Conservation (phyloP, 1,140 invertebrate species). For the Pteromalus puparum region DNA sequence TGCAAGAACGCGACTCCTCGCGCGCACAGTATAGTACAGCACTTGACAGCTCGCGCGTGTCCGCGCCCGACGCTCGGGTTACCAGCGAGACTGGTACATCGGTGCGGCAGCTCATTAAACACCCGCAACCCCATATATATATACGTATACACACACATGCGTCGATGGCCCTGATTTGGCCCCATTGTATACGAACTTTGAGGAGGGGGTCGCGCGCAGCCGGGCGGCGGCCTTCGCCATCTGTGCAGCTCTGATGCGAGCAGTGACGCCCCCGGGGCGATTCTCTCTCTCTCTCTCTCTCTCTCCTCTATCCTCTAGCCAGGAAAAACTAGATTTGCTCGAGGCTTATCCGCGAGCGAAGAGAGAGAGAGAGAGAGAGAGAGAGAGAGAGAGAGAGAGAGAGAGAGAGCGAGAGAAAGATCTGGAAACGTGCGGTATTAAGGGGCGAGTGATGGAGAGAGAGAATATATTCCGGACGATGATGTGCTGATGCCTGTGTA, state of each 20-base stretch:
- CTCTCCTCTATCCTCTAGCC: neutral
- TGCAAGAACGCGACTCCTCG: neutral
- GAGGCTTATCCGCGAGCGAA: constrained; percentile 50
- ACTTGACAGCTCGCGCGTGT: constrained; percentile 1
- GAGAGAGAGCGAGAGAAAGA: constrained; percentile 23
- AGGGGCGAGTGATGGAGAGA: neutral
- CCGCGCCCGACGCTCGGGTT: neutral
- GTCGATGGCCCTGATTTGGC: constrained; percentile 67
- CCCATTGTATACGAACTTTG: constrained; percentile 20
- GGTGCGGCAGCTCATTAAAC: constrained; percentile 73
- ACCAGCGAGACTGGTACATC: neutral
- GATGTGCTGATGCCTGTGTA: neutral
- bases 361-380: constrained; percentile 3
- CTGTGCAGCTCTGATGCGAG: constrained; percentile 55
- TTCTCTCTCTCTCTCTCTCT: neutral
- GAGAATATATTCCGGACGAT: constrained; percentile 60
- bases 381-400: neutral
- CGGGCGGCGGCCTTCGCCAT: constrained; percentile 57
- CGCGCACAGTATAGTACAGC: constrained; percentile 57
- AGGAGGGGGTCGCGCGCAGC: neutral
- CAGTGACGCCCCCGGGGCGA: neutral
- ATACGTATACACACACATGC: neutral
- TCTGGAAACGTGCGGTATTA: constrained; percentile 1
- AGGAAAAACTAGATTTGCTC: constrained; percentile 46
- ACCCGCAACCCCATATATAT: constrained; percentile 66